Evolutionary conservation across 2,888 invertebrate genomes (phyloP).

Genomic region (Andricus curvator): DNA sequence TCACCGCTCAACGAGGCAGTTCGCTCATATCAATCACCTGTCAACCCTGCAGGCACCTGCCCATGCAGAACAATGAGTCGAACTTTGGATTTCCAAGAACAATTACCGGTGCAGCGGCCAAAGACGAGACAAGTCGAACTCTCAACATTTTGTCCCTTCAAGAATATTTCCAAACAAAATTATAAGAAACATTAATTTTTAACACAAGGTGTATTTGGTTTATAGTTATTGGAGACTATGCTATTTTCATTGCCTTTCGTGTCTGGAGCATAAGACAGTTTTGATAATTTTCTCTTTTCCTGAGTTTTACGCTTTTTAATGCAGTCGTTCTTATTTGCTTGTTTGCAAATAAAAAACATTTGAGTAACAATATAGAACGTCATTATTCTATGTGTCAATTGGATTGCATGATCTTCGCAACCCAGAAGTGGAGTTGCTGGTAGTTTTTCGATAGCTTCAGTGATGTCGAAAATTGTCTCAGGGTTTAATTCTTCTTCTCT

Average conservation of each 20-base stretch:
- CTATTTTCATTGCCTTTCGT: not conserved
- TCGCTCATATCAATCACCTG: no score
- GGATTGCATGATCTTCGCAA: not conserved
- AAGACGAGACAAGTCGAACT: no score
- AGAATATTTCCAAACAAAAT: no score
- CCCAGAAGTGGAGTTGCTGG: not conserved
- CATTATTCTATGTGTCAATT: not conserved
- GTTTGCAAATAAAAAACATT: conserved; percentile 15
- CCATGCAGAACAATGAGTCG: no score
- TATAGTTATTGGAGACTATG: not conserved
- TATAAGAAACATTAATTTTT: no score
- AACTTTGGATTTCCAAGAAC: no score
- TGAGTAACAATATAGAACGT: not conserved
- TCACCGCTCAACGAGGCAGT: no score
- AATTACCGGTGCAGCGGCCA: no score
- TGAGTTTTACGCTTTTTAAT: not conserved
- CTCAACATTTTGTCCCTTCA: no score
- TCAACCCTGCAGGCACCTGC: no score
- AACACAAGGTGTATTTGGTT: not conserved
- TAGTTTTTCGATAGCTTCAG: not conserved
- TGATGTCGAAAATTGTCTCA: not conserved
- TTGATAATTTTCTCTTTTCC: conserved; percentile 5
- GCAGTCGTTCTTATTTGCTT: not conserved
- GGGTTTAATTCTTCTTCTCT: not conserved
- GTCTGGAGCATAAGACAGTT: not conserved